phyloP scores from a whole-genome alignment of 2,888 invertebrate genomes.

The Leptopilina syphax region DNA sequence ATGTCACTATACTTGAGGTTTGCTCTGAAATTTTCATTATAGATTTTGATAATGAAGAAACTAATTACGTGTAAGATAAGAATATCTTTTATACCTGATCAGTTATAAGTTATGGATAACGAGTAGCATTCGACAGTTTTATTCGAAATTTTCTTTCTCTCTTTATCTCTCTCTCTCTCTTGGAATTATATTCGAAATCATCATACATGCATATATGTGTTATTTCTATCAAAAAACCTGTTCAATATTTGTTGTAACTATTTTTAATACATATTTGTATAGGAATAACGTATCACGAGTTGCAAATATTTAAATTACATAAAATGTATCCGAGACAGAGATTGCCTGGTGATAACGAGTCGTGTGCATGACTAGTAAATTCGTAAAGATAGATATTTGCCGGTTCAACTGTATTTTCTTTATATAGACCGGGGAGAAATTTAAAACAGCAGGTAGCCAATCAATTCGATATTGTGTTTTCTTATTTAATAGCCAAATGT shows the following conservation, averaged over 20 bases:
- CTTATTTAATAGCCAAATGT: background rate
- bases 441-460: constrained; percentile 14
- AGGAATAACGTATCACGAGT: constrained; percentile 1
- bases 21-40: background rate
- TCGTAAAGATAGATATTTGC: constrained; percentile 9
- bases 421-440: background rate
- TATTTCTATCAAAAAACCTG: background rate
- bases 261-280: background rate
- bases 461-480: background rate
- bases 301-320: constrained; percentile 9
- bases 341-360: constrained; percentile 5
- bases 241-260: constrained; percentile 9
- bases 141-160: too few species aligned
- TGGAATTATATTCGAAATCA: background rate
- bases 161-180: background rate
- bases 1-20: constrained; percentile 1
- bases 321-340: background rate
- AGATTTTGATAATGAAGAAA: background rate
- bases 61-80: background rate
- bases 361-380: constrained; percentile 9
- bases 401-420: background rate
- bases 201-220: background rate
- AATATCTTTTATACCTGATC: background rate
- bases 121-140: too few species aligned
- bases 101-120: background rate